A percentile compares a stretch with the other conserved stretches of the same genome.
Conservation (phyloP, 1,140 invertebrate species). For the Drosophila kurseongensis region DNA sequence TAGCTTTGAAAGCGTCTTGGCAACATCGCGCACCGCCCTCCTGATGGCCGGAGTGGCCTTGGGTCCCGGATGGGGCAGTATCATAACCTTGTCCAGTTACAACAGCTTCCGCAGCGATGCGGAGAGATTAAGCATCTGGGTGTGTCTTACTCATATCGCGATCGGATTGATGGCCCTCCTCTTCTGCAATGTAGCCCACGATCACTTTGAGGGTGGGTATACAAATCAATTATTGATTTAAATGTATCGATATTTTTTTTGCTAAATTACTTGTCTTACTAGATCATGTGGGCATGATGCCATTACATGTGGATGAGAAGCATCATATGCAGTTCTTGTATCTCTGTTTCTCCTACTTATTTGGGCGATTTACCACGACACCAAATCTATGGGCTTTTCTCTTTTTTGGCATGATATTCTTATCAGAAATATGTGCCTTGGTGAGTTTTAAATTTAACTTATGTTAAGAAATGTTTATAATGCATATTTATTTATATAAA, state of each 20-base stretch:
- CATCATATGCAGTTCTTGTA: constrained; percentile 78
- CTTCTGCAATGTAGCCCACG: constrained; percentile 72
- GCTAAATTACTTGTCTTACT: neutral
- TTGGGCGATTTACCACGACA: constrained; percentile 68
- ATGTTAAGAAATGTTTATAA: neutral
- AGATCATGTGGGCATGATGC: constrained; percentile 76
- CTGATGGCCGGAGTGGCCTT: constrained; percentile 65
- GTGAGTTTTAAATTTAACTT: constrained; percentile 35
- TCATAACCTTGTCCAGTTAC: constrained; percentile 73
- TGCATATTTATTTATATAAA: neutral
- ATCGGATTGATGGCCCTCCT: constrained; percentile 64
- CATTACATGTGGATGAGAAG: constrained; percentile 63
- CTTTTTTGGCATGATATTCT: constrained; percentile 71
- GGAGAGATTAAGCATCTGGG: constrained; percentile 68
- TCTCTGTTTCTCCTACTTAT: constrained; percentile 66
- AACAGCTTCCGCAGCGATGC: constrained; percentile 75
- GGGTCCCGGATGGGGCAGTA: constrained; percentile 77
- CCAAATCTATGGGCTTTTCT: constrained; percentile 77
- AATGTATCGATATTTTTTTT: neutral
- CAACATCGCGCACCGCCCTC: constrained; percentile 49
- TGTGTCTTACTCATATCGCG: constrained; percentile 59
- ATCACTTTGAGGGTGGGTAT: constrained; percentile 73
- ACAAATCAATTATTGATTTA: neutral
- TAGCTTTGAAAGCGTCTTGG: constrained; percentile 30
- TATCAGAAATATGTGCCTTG: constrained; percentile 73